Conservation (phyloP, 2,888 invertebrate genomes). For the Cantharis rufa region DNA sequence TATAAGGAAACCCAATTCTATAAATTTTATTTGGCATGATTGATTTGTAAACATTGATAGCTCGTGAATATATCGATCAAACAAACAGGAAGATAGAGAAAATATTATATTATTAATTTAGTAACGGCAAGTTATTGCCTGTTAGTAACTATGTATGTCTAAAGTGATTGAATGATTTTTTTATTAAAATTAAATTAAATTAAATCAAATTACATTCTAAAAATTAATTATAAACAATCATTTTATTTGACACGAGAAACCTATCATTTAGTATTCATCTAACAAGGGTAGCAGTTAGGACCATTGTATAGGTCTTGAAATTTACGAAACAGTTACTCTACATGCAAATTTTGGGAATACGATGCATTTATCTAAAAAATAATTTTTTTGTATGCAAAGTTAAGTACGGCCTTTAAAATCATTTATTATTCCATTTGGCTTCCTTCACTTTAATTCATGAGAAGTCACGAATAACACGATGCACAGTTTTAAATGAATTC, state of each 20-base stretch:
- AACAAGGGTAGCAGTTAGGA: no score
- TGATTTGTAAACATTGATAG: not conserved
- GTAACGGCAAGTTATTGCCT: no score
- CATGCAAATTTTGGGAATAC: not conserved
- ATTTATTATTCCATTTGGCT: slow-evolving; percentile 30
- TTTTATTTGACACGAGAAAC: no score
- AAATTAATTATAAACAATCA: no score
- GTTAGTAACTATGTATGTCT: no score
- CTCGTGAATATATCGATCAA: not conserved
- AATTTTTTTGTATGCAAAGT: not conserved
- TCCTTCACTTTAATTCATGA: slow-evolving; percentile 15
- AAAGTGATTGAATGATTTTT: no score
- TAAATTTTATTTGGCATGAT: not conserved
- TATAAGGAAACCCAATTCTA: not conserved
- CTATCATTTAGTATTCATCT: no score
- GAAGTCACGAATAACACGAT: slow-evolving; percentile 16
- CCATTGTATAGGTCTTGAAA: no score
- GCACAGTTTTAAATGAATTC: slow-evolving; percentile 12
- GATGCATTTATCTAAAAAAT: not conserved
- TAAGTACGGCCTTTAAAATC: slow-evolving; percentile 7
- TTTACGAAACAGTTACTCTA: not conserved
- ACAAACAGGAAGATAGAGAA: not conserved
- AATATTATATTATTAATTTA: not conserved
- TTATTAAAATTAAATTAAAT: no score
- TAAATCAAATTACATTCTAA: no score